Evolutionary conservation across 23 tunicate genomes (phyloP).

Genomic region (Halocynthia roretzi): DNA sequence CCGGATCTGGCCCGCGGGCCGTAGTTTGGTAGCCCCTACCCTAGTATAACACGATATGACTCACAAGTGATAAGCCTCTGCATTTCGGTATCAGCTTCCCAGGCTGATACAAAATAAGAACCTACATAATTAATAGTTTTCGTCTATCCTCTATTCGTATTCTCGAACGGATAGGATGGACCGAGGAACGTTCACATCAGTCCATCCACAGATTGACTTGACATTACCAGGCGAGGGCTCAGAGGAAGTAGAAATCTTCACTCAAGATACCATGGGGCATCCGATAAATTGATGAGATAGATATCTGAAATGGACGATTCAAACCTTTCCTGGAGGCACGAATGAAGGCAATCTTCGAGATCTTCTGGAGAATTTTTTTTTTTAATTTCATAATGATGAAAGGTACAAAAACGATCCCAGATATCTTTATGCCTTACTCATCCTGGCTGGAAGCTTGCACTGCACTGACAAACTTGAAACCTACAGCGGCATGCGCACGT

Average conservation of each 20-base stretch:
- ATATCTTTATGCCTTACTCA: constrained; percentile 75
- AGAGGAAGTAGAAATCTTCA: constrained; percentile 62
- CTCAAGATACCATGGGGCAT: constrained; percentile 39
- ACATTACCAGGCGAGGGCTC: no score
- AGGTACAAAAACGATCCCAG: constrained; percentile 59
- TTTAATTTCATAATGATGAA: constrained; percentile 27
- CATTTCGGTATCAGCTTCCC: no score
- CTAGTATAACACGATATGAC: no score
- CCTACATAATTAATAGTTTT: no score
- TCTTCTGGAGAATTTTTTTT: constrained; percentile 47
- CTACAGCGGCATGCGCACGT: constrained; percentile 53
- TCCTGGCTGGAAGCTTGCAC: constrained; percentile 23
- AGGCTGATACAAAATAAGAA: no score
- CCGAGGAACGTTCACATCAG: no score
- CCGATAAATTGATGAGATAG: constrained; percentile 79
- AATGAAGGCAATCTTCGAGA: constrained; percentile 24
- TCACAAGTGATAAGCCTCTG: no score
- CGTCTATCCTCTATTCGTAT: no score
- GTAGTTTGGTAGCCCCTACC: no score
- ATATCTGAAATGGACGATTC: constrained; percentile 72
- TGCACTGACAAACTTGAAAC: constrained; percentile 27
- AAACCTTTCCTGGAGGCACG: constrained; percentile 44
- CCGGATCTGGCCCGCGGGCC: no score
- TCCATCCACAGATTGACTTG: no score
- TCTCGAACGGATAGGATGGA: no score